These are phyloP conservation scores for Anomalospiza imberbis DNA, from an alignment of 2,797 vertebrate species.

Conservation along the genomic window DNA sequence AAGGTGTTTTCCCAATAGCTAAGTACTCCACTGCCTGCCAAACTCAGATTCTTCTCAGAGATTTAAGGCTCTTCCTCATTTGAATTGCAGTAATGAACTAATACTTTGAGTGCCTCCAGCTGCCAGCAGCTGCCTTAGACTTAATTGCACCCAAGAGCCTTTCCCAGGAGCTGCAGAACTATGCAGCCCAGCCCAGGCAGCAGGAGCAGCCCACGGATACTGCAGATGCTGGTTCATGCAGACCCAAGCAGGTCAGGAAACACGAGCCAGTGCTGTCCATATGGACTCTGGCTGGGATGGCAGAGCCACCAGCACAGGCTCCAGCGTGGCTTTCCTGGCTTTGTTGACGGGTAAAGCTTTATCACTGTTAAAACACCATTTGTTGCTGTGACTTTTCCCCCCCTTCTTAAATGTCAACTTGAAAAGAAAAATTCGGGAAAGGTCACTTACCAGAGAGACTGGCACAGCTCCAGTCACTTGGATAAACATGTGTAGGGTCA, in stretches of 20 bases:
- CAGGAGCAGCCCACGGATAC: neutral
- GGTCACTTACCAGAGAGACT: slow-evolving; percentile 52
- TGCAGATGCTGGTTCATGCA: neutral
- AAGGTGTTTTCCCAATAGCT: neutral
- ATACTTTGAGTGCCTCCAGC: slow-evolving; percentile 24
- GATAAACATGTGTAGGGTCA: slow-evolving; percentile 46
- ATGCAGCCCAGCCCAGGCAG: neutral
- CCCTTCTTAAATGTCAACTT: slow-evolving; percentile 60
- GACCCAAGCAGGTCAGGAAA: neutral
- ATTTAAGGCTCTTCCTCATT: slow-evolving; percentile 23
- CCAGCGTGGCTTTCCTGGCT: neutral
- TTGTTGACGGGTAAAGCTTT: neutral
- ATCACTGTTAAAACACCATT: slow-evolving; percentile 38
- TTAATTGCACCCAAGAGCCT: neutral
- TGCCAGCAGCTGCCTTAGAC: slow-evolving; percentile 51
- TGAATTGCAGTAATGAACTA: slow-evolving; percentile 32
- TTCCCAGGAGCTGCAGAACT: neutral
- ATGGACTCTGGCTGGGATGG: rapidly evolving
- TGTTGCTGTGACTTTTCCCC: slow-evolving; percentile 4
- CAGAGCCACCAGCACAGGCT: neutral
- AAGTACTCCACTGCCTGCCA: neutral
- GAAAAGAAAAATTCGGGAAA: slow-evolving; percentile 59
- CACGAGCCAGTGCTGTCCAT: neutral
- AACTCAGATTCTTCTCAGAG: neutral
- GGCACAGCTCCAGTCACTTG: slow-evolving; percentile 41